A percentile compares a stretch with the other conserved stretches of the same genome.
Conservation (phyloP, 2,113 vertebrate genomes). For the Rana temporaria region DNA sequence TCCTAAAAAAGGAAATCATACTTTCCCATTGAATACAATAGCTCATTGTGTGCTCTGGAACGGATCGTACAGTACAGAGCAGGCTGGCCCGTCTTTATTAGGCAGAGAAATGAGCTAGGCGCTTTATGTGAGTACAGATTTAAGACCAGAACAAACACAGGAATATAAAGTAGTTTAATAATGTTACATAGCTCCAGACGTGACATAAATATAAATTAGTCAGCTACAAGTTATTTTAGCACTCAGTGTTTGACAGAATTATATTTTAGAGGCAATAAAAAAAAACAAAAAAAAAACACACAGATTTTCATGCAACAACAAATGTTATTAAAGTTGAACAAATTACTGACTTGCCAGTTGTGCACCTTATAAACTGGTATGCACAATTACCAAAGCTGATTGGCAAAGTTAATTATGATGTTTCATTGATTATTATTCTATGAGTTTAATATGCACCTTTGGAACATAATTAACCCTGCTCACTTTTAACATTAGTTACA, state of each 20-base stretch:
- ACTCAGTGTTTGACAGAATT: constrained; percentile 11
- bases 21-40: constrained; percentile 56
- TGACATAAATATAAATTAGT: constrained; percentile 38
- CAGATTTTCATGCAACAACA: constrained; percentile 7
- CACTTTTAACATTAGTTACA: no score
- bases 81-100: constrained; percentile 40
- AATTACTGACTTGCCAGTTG: constrained; percentile 26
- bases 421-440: not conserved
- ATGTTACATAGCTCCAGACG: constrained; percentile 23
- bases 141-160: constrained; percentile 21
- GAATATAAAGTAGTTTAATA: constrained; percentile 45
- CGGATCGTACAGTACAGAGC: constrained; percentile 48
- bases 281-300: not conserved
- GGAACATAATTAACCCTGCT: no score
- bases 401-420: constrained; percentile 9
- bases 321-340: constrained; percentile 35
- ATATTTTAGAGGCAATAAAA: constrained; percentile 16
- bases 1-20: constrained; percentile 55
- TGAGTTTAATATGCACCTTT: no score
- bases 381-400: constrained; percentile 6
- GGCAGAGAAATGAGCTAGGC: constrained; percentile 38
- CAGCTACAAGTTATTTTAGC: constrained; percentile 20
- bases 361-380: constrained; percentile 22
- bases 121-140: constrained; percentile 45
- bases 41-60: constrained; percentile 54